Base-by-base conservation (phyloP, 1,140 invertebrate genomes). In the Eciton burchellii region DNA sequence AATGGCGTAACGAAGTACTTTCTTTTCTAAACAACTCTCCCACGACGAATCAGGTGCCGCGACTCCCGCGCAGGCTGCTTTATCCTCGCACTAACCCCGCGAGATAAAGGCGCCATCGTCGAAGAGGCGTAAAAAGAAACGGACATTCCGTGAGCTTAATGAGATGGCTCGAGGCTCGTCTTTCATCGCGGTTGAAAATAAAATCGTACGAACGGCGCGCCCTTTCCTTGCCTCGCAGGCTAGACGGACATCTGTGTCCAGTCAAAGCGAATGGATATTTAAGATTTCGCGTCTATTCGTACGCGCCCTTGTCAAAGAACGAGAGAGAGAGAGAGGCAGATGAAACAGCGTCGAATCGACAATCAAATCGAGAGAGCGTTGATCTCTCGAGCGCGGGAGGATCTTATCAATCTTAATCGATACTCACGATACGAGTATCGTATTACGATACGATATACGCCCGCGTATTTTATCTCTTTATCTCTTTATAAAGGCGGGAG, bases 81-180 rank as follows among this genome's bases (percentile, higher is more conserved):
- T 87, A 87, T 87, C 84, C 52, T 41, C 43, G 43, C 57, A 77
- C 59, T 84, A 86, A 87, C 86, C 84, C 19, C 29, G 56, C 19
- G 24, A 70, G 81, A 84, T 71, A 84, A 81, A 72, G 63, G 41
- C 41, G 52, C 49, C 71, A 66, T 77, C 60, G 41, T 24, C 29
- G 56, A 43, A 70, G 45, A 45, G 49, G 41, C 43, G 79, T 54
- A 77, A 72, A 82, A 85, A 60, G 16, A 82, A 49, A 54, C 24
- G 60, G 26, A 72, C 68, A 29, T 83, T 70, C 52, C 65, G 81
- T 41, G 62, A 59, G 73, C 66, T 87, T 84, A 86, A 74, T 63
- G 68, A 74, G 86, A 62, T 66, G 81, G 62, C 81, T 68, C 81
- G 66, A 24, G 82, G 74, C 73, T 81, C 63, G 43, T 52, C 62